Evolutionary conservation across 23 tunicate genomes (phyloP).

Genomic region (Ascidia mentula): DNA sequence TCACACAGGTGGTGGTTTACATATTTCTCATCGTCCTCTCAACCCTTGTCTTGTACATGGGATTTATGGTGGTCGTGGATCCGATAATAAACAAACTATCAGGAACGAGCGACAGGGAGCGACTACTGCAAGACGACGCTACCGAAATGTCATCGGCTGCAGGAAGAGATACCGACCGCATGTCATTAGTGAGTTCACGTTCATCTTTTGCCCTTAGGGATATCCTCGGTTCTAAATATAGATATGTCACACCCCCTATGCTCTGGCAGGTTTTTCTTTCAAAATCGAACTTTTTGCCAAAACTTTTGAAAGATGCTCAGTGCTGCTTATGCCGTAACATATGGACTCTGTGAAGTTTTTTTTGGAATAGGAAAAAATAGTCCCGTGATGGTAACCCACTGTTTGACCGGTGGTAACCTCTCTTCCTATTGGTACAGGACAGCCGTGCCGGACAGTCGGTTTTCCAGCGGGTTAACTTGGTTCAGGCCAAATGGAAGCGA

Average conservation of each 20-base stretch:
- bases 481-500: slow-evolving; percentile 64
- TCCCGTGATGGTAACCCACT: too few relatives aligned
- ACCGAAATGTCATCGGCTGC: slow-evolving; percentile 11
- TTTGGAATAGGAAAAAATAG: too few relatives aligned
- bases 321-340: too few relatives aligned
- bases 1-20: slow-evolving; percentile 56
- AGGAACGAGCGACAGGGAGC: neutral
- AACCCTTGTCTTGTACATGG: slow-evolving; percentile 52
- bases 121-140: neutral
- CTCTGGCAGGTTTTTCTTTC: too few relatives aligned
- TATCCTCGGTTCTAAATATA: too few relatives aligned
- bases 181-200: slow-evolving; percentile 1
- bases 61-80: slow-evolving; percentile 29
- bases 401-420: too few relatives aligned
- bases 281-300: too few relatives aligned
- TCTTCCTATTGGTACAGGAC: neutral
- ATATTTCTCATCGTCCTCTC: slow-evolving; percentile 39
- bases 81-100: slow-evolving; percentile 9
- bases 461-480: slow-evolving; percentile 34
- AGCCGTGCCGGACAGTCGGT: slow-evolving; percentile 16
- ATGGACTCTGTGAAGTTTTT: too few relatives aligned
- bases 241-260: too few relatives aligned
- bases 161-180: slow-evolving; percentile 8
- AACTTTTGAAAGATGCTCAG: too few relatives aligned
- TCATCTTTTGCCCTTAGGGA: too few relatives aligned